These are phyloP conservation scores for Drosophila bocki DNA, from an alignment of 1,140 invertebrate species.

Conservation along the genomic window DNA sequence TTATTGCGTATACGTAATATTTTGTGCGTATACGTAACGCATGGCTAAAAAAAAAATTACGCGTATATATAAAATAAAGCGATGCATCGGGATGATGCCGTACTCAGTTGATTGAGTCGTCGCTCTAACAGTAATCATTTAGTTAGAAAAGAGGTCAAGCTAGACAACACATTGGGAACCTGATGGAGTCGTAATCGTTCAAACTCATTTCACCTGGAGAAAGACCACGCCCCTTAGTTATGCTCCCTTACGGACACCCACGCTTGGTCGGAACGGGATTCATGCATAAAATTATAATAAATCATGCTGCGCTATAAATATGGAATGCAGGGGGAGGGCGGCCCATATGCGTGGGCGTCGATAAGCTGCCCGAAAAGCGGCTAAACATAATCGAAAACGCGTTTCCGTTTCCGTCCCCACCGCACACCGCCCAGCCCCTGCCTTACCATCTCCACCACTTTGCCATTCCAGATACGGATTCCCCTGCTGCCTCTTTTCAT, in stretches of 20 bases:
- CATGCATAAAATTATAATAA: slow-evolving; percentile 83
- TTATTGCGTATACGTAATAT: too few species aligned
- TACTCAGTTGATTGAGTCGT: slow-evolving; percentile 16
- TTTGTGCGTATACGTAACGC: too few species aligned
- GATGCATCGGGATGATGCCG: background rate
- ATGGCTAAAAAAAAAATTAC: too few species aligned
- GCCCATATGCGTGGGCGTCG: slow-evolving; percentile 67
- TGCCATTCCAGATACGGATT: slow-evolving; percentile 13
- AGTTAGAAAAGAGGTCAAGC: slow-evolving; percentile 18
- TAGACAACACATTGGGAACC: slow-evolving; percentile 16
- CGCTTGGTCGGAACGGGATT: slow-evolving; percentile 45
- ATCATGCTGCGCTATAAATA: slow-evolving; percentile 79
- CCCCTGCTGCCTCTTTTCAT: background rate
- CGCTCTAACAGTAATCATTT: background rate
- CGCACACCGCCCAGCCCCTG: background rate
- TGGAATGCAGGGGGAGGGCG: slow-evolving; percentile 52
- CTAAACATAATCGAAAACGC: slow-evolving; percentile 81
- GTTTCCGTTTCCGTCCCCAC: slow-evolving; percentile 49
- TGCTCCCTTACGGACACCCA: slow-evolving; percentile 10
- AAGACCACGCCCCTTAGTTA: slow-evolving; percentile 58
- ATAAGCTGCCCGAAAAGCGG: slow-evolving; percentile 76
- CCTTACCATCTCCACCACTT: background rate
- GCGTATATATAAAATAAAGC: background rate
- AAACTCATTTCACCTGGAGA: slow-evolving; percentile 67
- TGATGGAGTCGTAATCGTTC: slow-evolving; percentile 31